phyloP scores from a whole-genome alignment of 2,888 invertebrate species.

The Xestia c-nigrum region DNA sequence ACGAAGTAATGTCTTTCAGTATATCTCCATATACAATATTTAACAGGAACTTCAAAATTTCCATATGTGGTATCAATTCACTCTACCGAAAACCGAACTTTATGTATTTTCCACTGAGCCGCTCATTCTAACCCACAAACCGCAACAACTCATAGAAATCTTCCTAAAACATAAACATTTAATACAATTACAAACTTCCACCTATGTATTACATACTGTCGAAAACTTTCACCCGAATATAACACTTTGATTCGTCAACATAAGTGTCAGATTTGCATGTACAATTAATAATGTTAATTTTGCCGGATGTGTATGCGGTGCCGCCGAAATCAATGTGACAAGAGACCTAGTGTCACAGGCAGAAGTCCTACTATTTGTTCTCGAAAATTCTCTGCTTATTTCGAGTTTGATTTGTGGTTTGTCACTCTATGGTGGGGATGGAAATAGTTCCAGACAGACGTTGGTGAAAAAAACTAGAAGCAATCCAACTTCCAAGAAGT shows the following conservation, averaged over 20 bases:
- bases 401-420: conserved; percentile 18
- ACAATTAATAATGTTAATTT: conserved; percentile 69
- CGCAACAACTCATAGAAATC: conserved; percentile 41
- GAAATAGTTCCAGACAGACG: neutral
- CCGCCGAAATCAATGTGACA: conserved; percentile 70
- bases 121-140: conserved; percentile 44
- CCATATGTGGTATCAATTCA: conserved; percentile 3
- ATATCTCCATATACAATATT: neutral
- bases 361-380: conserved; percentile 53
- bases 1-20: neutral
- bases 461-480: neutral
- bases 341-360: conserved; percentile 67
- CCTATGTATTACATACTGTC: conserved; percentile 25
- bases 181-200: conserved; percentile 44
- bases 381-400: conserved; percentile 22
- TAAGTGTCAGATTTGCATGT: conserved; percentile 54
- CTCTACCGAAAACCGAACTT: conserved; percentile 25
- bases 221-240: conserved; percentile 36
- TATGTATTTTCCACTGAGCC: conserved; percentile 25
- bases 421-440: neutral
- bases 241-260: neutral
- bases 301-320: conserved; percentile 56
- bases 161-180: conserved; percentile 43
- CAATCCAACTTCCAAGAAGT: neutral
- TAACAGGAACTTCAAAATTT: neutral